Evolutionary conservation across 2,797 vertebrate species (phyloP).

Genomic region (Thamnophis elegans): DNA sequence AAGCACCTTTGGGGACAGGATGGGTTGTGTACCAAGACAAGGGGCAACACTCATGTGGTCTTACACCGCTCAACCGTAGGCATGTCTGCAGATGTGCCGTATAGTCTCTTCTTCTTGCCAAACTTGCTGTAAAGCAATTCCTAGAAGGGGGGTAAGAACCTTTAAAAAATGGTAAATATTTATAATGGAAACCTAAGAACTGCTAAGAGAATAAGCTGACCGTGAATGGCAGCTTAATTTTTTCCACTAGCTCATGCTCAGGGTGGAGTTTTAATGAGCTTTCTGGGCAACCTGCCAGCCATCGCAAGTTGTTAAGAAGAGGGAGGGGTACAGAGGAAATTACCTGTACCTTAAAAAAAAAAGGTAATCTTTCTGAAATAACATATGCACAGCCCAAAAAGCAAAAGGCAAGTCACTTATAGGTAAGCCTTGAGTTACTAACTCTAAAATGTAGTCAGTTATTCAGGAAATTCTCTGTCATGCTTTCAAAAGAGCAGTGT

Average conservation of each 20-base stretch:
- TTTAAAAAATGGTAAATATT: slow-evolving; percentile 62
- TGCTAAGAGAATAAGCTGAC: slow-evolving; percentile 47
- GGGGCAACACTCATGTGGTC: slow-evolving; percentile 47
- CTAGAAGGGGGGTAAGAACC: background rate
- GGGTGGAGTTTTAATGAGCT: slow-evolving; percentile 50
- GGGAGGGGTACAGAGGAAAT: background rate
- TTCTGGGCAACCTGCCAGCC: slow-evolving; percentile 65
- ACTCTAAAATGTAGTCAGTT: background rate
- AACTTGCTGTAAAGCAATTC: slow-evolving; percentile 20
- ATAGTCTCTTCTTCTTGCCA: slow-evolving; percentile 27
- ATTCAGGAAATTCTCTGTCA: background rate
- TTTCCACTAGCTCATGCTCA: slow-evolving; percentile 51
- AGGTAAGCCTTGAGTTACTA: background rate
- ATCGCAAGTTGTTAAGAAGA: background rate
- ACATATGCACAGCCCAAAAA: background rate
- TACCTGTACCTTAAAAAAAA: slow-evolving; percentile 11
- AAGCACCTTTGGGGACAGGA: background rate
- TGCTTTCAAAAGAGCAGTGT: too few relatives aligned
- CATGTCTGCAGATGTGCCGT: background rate
- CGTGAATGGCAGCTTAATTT: background rate
- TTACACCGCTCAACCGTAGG: background rate
- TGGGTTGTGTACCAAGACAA: background rate
- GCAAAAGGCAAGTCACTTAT: background rate
- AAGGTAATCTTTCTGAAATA: background rate
- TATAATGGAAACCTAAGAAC: slow-evolving; percentile 55